Percentiles rank a stretch among this genome's conserved stretches.
Conservation (phyloP, 2,888 invertebrate genomes). For the Julus scanicus region DNA sequence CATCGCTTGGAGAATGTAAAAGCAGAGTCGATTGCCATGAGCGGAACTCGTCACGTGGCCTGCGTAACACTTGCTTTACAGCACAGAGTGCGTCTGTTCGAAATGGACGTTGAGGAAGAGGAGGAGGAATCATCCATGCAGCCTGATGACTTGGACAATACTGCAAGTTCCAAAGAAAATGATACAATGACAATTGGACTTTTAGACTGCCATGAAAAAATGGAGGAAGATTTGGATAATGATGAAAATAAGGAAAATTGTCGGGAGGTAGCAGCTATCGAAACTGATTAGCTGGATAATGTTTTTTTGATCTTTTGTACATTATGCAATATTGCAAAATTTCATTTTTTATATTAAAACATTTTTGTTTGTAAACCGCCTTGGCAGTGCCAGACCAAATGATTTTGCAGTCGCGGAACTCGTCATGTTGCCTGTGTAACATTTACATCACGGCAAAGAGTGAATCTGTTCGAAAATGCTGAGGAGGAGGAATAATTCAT, state of each 20-base stretch:
- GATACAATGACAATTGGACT: not conserved
- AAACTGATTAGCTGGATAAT: not conserved
- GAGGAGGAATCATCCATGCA: constrained; percentile 75
- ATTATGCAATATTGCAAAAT: too few relatives aligned
- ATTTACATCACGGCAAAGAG: constrained; percentile 81
- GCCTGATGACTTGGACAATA: constrained; percentile 17
- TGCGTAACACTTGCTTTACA: constrained; percentile 83
- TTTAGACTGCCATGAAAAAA: constrained; percentile 25
- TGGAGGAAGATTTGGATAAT: constrained; percentile 48
- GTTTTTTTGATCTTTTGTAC: not conserved
- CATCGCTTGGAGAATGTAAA: constrained; percentile 64
- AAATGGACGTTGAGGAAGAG: constrained; percentile 93
- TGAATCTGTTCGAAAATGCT: constrained; percentile 89
- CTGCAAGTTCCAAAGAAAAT: constrained; percentile 5
- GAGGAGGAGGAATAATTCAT: constrained; percentile 78
- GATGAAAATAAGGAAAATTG: constrained; percentile 53
- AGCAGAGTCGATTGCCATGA: constrained; percentile 79
- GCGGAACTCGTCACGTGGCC: constrained; percentile 84
- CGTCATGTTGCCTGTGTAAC: constrained; percentile 86
- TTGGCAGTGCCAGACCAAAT: too few relatives aligned
- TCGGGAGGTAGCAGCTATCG: not conserved
- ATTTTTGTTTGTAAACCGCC: too few relatives aligned
- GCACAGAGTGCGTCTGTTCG: constrained; percentile 85
- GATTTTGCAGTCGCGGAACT: too few relatives aligned
- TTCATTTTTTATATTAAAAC: too few relatives aligned